Evolutionary conservation across 2,113 vertebrate species (phyloP), one percentile per base, ranked within the genome.

Genomic region (Brachyhypopomus gauderio): DNA sequence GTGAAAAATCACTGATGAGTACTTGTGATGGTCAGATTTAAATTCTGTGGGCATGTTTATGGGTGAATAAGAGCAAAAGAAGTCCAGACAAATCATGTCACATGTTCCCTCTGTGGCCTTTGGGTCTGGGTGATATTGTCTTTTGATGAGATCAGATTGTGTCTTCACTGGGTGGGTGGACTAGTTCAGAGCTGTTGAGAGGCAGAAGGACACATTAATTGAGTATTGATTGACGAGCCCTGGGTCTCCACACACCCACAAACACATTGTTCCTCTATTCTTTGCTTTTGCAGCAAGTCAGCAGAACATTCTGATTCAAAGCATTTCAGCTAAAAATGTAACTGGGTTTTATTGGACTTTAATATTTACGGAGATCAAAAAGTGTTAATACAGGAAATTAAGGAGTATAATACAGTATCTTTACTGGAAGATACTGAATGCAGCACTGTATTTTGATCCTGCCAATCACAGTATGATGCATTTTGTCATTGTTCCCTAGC

Each of bases 181-280:
- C 23, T 23, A 41, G 17, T 12, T n/a, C 19, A 59, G 36, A 83
- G 0, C 60, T 36, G 38, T 36, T 38, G 60, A 4, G n/a, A 60
- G 38, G 23, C 11, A 69, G 52, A 64, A 7, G 38, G 23, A 45
- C 36, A 34, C 63, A 62, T 55, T 79, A 62, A 70, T 71, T 75
- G 77, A 83, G 69, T 79, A 79, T 79, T 59, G 76, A 75, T 83
- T 60, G 52, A 16, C 7, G 60, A 30, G 41, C 58, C 45, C 52
- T 64, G 52, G 30, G 19, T 79, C 60, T n/a, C 34, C 27, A 81
- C 41, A 30, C 66, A 59, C 34, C 52, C 17, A 34, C 25, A 7
- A 56, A 58, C 34, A 4, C 27, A 56, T 56, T 78, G 55, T 2
- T 30, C 58, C 64, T 78, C 69, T 20, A 36, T 22, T 55, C 20